Evolutionary conservation across 2,888 invertebrate genomes (phyloP).

Genomic region (Stramonita haemastoma): DNA sequence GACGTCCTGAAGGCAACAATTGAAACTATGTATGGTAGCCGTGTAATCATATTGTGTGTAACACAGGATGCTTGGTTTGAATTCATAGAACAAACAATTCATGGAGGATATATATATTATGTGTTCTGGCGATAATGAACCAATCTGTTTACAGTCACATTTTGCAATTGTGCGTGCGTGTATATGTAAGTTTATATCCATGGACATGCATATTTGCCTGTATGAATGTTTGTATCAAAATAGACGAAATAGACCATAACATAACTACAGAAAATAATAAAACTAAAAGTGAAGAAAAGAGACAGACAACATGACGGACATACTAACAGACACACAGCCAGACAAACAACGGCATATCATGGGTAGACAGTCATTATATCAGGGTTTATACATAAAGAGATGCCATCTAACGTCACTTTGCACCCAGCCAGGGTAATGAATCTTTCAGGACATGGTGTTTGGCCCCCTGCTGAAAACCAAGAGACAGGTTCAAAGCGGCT

Average conservation of each 20-base stretch:
- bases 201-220: background rate
- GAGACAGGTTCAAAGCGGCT: background rate
- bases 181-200: background rate
- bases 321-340: background rate
- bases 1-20: too few species aligned
- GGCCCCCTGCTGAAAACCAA: background rate
- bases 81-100: too few species aligned
- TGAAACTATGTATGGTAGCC: too few species aligned
- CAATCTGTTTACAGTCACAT: too few species aligned
- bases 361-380: background rate
- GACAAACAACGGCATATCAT: background rate
- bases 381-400: background rate
- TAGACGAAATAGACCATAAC: background rate
- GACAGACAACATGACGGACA: background rate
- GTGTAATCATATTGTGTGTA: too few species aligned
- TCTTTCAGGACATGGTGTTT: background rate
- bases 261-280: background rate
- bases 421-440: background rate
- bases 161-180: too few species aligned
- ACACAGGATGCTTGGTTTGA: too few species aligned
- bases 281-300: background rate
- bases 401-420: background rate
- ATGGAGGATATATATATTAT: too few species aligned
- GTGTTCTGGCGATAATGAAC: too few species aligned
- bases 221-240: background rate